phyloP scores from a whole-genome alignment of 2,888 invertebrate genomes.

The Eilema sororculum region DNA sequence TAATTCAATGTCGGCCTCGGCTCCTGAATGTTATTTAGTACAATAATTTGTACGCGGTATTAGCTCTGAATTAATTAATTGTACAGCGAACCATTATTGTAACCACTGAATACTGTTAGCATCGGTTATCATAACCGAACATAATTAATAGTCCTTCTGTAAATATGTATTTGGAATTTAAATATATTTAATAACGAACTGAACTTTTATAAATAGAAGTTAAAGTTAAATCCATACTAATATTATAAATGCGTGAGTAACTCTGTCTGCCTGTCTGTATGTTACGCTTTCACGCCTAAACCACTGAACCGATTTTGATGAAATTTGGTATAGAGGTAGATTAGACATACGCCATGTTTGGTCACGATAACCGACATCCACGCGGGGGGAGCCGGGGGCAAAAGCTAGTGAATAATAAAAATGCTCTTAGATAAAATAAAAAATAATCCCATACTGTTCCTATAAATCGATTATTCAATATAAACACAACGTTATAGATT shows the following conservation, averaged over 20 bases:
- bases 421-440: not conserved
- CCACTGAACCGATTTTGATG: too few relatives aligned
- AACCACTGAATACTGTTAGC: not conserved
- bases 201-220: not conserved
- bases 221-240: too few relatives aligned
- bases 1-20: not conserved
- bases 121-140: not conserved
- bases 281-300: too few relatives aligned
- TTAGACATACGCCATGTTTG: too few relatives aligned
- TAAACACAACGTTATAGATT: not conserved
- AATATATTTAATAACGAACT: not conserved
- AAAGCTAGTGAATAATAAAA: too few relatives aligned
- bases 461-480: not conserved
- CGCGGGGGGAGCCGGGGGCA: too few relatives aligned
- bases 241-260: too few relatives aligned
- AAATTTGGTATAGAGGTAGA: too few relatives aligned
- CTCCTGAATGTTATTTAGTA: not conserved
- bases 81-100: not conserved
- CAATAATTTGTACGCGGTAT: not conserved
- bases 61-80: slow-evolving; percentile 1
- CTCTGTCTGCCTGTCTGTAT: too few relatives aligned
- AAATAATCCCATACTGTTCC: not conserved
- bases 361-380: too few relatives aligned
- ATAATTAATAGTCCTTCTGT: not conserved
- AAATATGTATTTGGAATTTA: not conserved